Base-by-base conservation (phyloP, 2,888 invertebrate species). In the Baccha elongata region DNA sequence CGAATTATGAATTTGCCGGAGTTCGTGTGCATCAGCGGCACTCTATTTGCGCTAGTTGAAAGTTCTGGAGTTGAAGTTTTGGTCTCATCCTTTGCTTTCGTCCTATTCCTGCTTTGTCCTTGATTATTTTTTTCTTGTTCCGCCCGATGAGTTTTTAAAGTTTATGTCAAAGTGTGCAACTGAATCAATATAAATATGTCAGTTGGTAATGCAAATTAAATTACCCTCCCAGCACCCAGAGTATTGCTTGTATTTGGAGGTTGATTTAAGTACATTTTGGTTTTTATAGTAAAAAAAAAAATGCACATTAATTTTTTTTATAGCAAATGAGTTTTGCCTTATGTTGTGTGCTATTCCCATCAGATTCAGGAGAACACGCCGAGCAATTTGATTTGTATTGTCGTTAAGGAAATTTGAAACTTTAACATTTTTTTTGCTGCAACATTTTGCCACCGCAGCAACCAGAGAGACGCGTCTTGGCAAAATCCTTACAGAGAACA, bases 181-280 rank as follows among this genome's bases (percentile, higher is more conserved):
- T 32, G 29, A 32, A 32, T 32, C 29, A 32, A 32, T 32, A 8
- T 32, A 5, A 4, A 23, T 23, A 23, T 4, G 7, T 76, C 55
- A 64, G 69, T 76, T 48, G 69, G 69, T 69, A 76, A 76, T 71
- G 69, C 55, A 76, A 76, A 76, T 76, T 76, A 76, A 64, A 76
- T 76, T 76, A 76, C 76, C 40, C 64, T 29, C 23, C 5, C 3
- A 32, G 3, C 29, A 7, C 8, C 46, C 19, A 23, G 15, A 32
- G 10, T 11, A 19, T 8, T 8, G 19, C 19, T 29, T 35, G 50
- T 11, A n/a, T 29, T 53, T 44, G 35, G 19, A 15, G 50, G 68
- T 76, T 40, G 64, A 42, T 37, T 69, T 13, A 69, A 76, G 69
- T 69, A 76, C 71, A 76, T 71, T 76, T 71, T 71, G n/a, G 64